A percentile compares a stretch with the other conserved stretches of the same genome.
phyloP scores from a whole-genome alignment of 2,888 invertebrate genomes.

The Erpobdella octoculata region DNA sequence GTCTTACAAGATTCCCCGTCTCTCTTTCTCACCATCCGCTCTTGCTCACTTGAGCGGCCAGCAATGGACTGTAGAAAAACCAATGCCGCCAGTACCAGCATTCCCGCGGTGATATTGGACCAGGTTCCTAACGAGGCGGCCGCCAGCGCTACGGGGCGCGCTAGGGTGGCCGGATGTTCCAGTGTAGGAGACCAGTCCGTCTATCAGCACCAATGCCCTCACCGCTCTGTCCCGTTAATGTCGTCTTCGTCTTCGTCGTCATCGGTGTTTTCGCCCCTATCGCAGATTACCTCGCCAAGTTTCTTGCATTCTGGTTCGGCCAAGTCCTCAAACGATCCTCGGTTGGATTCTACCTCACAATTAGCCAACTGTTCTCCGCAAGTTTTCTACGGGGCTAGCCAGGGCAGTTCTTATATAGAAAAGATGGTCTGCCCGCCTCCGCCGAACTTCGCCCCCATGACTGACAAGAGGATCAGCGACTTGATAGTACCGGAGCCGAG shows the following conservation, averaged over 20 bases:
- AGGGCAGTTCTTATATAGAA: constrained; percentile 90
- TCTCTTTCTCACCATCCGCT: constrained; percentile 92
- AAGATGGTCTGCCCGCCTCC: constrained; percentile 87
- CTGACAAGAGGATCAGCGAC: constrained; percentile 78
- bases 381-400: constrained; percentile 55
- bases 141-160: not conserved
- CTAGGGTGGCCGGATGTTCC: not conserved
- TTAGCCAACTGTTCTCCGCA: not conserved
- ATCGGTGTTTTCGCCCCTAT: not conserved
- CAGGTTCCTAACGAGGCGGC: not conserved
- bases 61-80: not conserved
- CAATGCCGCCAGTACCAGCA: constrained; percentile 44
- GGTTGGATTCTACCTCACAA: not conserved
- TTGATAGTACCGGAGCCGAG: constrained; percentile 93
- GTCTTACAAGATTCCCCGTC: constrained; percentile 87
- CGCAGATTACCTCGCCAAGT: too few species aligned
- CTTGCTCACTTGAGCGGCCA: constrained; percentile 66
- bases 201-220: not conserved
- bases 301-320: not conserved
- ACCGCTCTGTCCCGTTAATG: not conserved
- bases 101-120: constrained; percentile 37
- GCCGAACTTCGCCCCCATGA: constrained; percentile 61
- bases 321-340: not conserved
- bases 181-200: not conserved
- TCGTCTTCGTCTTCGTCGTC: not conserved